A percentile compares a stretch with the other conserved stretches of the same genome.
These are phyloP conservation scores for Spicauda simplicius DNA, from an alignment of 2,888 invertebrate genomes.

Conservation along the genomic window DNA sequence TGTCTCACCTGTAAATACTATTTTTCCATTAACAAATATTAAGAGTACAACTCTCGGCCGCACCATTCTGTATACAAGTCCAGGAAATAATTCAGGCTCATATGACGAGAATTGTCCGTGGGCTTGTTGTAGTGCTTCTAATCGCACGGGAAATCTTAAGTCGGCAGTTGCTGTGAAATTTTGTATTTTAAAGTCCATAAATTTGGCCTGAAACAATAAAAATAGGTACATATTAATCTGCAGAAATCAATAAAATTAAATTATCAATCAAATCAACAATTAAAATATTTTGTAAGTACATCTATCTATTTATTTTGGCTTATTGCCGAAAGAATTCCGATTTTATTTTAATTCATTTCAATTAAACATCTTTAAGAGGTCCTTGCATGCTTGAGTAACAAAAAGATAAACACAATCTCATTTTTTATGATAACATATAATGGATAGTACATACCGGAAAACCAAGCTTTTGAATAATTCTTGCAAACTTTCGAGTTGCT, in stretches of 20 bases:
- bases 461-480: constrained; percentile 92
- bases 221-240: no score
- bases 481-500: constrained; percentile 91
- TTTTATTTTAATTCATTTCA: no score
- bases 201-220: constrained; percentile 85
- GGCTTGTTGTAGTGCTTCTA: constrained; percentile 89
- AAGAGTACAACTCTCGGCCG: constrained; percentile 97
- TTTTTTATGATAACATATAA: no score
- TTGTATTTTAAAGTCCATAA: constrained; percentile 91
- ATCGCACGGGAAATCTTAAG: constrained; percentile 89
- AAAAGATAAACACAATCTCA: no score
- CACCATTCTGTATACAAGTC: constrained; percentile 99
- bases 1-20: constrained; percentile 92
- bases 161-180: constrained; percentile 92
- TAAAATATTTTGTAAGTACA: no score
- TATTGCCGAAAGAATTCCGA: no score
- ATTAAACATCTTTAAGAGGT: no score
- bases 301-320: no score
- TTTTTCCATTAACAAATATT: constrained; percentile 99
- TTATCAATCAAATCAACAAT: no score
- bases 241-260: no score
- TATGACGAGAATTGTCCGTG: constrained; percentile 94
- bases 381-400: no score
- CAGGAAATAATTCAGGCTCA: constrained; percentile 99
- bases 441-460: constrained; percentile 86